Base-by-base conservation (phyloP, 2,113 vertebrate genomes). In the Taxidea taxus region DNA sequence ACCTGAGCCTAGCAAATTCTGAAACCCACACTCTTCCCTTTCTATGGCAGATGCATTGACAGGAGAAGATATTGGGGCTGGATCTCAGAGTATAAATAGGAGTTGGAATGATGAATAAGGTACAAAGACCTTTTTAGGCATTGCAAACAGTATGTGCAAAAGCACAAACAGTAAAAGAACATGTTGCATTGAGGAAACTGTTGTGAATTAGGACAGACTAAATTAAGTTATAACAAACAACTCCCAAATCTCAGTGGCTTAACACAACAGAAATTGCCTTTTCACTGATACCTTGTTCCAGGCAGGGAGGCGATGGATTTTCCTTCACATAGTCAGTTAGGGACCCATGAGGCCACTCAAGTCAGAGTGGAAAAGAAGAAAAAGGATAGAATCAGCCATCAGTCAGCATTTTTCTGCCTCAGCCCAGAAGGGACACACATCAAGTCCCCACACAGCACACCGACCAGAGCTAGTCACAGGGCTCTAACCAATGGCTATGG, bases 211-310 rank as follows among this genome's bases (percentile, higher is more conserved):
- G 31, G 49, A 91, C 75, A 87, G 20, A 84, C 54, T 62, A 70
- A 83, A 90, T 44, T 66, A 75, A 78, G 68, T 72, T 89, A 70
- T 84, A n/a, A 84, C 62, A 92, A 78, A 78, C 68, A 92, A 78
- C 18, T 56, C 29, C 44, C 42, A 64, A 47, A 70, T 25, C 31
- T 44, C 78, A 20, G 13, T 70, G 54, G 15, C 20, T 90, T 85
- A 80, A 72, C 60, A 83, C 29, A 51, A n/a, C 37, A 74, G 64
- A 88, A 78, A 56, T 62, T 54, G 5, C 51, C 51, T 92, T 88
- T 27, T 54, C 47, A 60, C 25, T 14, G 58, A 20, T 15, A 64
- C 13, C 49, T 49, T 75, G 86, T 75, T 93, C 23, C 29, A 60
- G 16, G 42, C 7, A 74, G 44, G 58, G 64, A 58, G 25, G 27